phyloP scores from a whole-genome alignment of 2,113 vertebrate species.

The Clinocottus analis region DNA sequence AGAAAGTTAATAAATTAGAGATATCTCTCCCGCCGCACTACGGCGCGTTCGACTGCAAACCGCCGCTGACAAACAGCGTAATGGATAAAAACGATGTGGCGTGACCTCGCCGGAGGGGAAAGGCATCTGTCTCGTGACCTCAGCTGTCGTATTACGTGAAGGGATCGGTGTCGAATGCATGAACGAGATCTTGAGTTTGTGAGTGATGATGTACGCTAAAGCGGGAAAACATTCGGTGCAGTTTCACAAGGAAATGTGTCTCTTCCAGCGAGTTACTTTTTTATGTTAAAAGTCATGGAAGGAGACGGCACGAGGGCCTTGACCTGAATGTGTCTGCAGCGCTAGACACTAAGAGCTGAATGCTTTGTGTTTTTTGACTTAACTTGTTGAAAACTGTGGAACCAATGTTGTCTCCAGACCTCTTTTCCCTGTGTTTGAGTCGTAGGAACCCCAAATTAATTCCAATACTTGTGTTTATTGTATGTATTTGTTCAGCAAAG shows the following conservation, averaged over 20 bases:
- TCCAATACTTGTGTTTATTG: too few species aligned
- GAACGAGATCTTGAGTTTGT: conserved; percentile 26
- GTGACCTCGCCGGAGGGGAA: conserved; percentile 31
- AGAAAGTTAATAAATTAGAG: conserved; percentile 57
- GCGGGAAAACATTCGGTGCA: conserved; percentile 1
- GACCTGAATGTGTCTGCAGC: not conserved
- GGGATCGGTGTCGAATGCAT: conserved; percentile 16
- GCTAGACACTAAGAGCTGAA: not conserved
- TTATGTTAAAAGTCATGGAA: not conserved
- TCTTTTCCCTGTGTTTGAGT: too few species aligned
- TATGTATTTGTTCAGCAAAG: too few species aligned
- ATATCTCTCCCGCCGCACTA: conserved; percentile 47
- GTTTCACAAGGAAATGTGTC: not conserved
- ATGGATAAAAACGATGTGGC: conserved; percentile 27
- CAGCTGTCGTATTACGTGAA: conserved; percentile 39
- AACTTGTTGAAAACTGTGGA: too few species aligned
- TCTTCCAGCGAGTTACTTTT: not conserved
- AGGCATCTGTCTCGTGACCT: conserved; percentile 36
- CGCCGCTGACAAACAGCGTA: not conserved
- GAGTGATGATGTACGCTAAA: not conserved
- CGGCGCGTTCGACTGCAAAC: not conserved
- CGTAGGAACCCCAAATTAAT: too few species aligned
- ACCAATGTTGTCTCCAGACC: too few species aligned
- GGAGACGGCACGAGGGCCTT: not conserved
- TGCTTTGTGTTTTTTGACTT: too few species aligned